Conservation (phyloP, 2,113 vertebrate genomes). For the Rhea pennata region DNA sequence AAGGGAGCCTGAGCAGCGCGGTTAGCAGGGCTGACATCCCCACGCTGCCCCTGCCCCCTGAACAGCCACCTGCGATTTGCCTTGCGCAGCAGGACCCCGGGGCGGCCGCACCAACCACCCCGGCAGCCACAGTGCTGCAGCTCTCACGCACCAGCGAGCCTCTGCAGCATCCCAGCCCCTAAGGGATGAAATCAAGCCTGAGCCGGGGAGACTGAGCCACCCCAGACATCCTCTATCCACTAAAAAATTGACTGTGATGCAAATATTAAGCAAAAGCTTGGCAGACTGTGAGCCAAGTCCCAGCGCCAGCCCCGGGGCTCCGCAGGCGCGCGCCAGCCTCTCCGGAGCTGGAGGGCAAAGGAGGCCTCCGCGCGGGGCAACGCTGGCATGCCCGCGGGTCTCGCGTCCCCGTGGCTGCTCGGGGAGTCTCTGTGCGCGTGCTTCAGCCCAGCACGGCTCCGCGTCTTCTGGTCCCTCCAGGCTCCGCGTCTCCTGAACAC, state of each 20-base stretch:
- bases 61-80: neutral
- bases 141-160: neutral
- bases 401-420: rapidly evolving
- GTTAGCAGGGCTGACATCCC: neutral
- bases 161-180: neutral
- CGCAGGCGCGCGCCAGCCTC: neutral
- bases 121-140: neutral
- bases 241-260: neutral
- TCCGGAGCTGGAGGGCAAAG: neutral
- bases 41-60: neutral
- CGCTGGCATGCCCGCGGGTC: neutral
- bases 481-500: neutral
- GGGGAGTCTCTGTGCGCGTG: rapidly evolving
- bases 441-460: neutral
- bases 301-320: neutral
- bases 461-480: neutral
- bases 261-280: neutral
- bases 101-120: neutral
- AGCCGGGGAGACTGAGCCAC: neutral
- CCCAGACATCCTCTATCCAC: neutral
- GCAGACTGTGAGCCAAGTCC: neutral
- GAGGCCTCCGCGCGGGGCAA: neutral
- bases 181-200: neutral
- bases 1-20: neutral
- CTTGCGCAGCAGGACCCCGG: neutral